Evolutionary conservation across 2,113 vertebrate genomes (phyloP).

Genomic region (Cochlearius cochlearius): DNA sequence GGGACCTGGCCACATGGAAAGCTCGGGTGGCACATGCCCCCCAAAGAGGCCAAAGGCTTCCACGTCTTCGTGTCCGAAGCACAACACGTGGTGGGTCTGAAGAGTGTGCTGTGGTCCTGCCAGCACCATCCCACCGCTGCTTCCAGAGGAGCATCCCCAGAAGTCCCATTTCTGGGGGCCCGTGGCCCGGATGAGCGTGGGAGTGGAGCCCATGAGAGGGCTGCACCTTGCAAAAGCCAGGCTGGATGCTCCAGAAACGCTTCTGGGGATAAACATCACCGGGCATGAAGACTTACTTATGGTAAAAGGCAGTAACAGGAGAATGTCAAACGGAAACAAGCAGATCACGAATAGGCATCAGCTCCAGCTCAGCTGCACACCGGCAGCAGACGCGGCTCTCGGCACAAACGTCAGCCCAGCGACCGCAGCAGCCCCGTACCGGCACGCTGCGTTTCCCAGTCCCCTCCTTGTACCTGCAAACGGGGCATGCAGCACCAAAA

Average conservation of each 20-base stretch:
- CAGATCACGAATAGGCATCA: background rate
- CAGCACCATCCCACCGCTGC: fast-evolving
- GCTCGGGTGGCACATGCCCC: background rate
- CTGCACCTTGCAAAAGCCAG: background rate
- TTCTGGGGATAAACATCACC: background rate
- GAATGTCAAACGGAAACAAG: conserved; percentile 11
- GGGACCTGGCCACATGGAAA: background rate
- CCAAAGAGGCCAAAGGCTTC: background rate
- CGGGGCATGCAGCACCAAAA: background rate
- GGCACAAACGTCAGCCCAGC: fast-evolving
- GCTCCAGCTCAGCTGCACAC: background rate
- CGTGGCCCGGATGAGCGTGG: fast-evolving
- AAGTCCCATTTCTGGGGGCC: background rate
- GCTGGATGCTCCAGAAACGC: background rate
- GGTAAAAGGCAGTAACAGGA: background rate
- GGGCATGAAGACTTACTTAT: background rate
- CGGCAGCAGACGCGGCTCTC: fast-evolving
- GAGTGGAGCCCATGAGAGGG: fast-evolving
- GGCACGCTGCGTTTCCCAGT: fast-evolving
- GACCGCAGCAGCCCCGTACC: fast-evolving
- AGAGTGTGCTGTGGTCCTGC: background rate
- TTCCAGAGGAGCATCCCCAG: background rate
- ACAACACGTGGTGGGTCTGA: no score
- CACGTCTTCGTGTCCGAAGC: background rate
- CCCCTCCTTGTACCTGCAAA: background rate